Percentiles rank a stretch among this genome's conserved stretches.
Conservation (phyloP, 2,888 invertebrate species). For the Tachina fera region DNA sequence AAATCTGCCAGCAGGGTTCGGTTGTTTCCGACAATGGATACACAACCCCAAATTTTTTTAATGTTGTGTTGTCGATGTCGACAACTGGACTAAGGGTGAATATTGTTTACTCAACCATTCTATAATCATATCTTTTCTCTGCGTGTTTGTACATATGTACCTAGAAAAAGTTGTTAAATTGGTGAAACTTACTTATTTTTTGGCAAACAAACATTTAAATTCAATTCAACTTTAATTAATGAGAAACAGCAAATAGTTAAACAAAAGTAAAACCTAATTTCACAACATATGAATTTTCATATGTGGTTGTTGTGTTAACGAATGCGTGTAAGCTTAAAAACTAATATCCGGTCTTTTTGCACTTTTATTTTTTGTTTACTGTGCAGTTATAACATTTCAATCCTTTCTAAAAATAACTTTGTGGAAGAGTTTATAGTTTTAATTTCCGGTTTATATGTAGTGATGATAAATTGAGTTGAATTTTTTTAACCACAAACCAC, state of each 20-base stretch:
- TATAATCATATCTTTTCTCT: too few relatives aligned
- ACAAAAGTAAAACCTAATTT: not conserved
- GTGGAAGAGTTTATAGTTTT: conserved; percentile 62
- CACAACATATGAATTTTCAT: not conserved
- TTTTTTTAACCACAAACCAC: not conserved
- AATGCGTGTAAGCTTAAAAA: conserved; percentile 48
- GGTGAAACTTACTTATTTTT: too few relatives aligned
- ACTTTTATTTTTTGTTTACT: not conserved
- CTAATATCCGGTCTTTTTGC: conserved; percentile 62
- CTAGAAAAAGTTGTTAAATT: too few relatives aligned
- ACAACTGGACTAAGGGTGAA: too few relatives aligned
- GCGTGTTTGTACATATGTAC: too few relatives aligned
- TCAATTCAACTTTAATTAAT: too few relatives aligned
- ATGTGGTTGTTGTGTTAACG: conserved; percentile 4
- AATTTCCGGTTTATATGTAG: conserved; percentile 66
- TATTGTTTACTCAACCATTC: too few relatives aligned
- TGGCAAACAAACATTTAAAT: too few relatives aligned
- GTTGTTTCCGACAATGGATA: too few relatives aligned
- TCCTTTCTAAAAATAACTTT: conserved; percentile 6
- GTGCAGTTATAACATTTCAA: not conserved
- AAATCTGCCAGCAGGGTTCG: too few relatives aligned
- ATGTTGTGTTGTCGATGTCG: too few relatives aligned
- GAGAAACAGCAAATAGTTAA: not conserved
- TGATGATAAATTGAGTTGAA: conserved; percentile 47
- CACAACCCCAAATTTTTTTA: too few relatives aligned